Conservation (phyloP, 2,113 vertebrate genomes). For the Scolopax mira region DNA sequence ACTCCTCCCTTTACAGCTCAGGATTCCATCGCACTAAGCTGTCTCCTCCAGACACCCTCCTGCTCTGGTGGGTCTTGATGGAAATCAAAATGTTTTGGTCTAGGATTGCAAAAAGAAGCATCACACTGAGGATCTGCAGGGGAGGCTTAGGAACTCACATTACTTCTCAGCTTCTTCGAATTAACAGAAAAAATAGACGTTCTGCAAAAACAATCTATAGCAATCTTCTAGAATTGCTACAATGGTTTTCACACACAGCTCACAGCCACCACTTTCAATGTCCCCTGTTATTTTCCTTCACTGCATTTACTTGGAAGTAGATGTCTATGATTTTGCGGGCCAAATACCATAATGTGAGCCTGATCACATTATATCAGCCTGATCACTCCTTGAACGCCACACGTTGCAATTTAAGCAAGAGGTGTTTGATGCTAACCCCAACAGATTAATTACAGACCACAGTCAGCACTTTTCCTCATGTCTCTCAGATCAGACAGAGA, state of each 20-base stretch:
- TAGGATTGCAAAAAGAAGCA: neutral
- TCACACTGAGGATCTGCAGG: neutral
- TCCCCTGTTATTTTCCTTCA: neutral
- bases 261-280: neutral
- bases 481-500: neutral
- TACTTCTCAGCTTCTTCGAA: neutral
- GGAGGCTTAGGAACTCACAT: neutral
- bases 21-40: neutral
- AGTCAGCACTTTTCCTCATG: neutral
- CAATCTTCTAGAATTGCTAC: neutral
- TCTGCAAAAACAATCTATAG: neutral
- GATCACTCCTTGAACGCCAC: neutral
- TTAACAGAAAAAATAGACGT: neutral
- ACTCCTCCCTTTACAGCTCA: too few species aligned
- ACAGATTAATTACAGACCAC: neutral
- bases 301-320: neutral
- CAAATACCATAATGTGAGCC: neutral
- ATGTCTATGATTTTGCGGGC: neutral
- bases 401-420: neutral
- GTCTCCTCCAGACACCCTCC: neutral
- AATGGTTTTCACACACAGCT: neutral
- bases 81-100: rapidly evolving
- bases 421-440: neutral
- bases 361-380: neutral
- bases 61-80: rapidly evolving